phyloP scores from a whole-genome alignment of 1,140 invertebrate species.

The Cryptotermes secundus region DNA sequence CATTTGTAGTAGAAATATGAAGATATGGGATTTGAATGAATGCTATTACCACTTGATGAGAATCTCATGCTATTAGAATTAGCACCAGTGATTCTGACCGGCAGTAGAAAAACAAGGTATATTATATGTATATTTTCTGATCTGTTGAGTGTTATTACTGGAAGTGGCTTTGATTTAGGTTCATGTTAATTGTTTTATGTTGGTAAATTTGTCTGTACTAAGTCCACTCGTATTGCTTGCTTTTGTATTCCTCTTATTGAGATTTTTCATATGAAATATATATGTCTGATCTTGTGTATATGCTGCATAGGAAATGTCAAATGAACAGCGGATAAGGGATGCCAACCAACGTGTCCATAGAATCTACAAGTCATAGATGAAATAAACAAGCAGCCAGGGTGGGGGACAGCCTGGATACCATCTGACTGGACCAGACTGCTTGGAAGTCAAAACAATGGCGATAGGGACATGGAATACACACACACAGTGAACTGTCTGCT shows the following conservation, averaged over 20 bases:
- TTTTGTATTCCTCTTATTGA: conserved; percentile 4
- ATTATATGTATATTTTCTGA: background rate
- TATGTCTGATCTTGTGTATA: conserved; percentile 13
- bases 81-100: background rate
- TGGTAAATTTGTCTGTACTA: background rate
- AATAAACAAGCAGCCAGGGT: background rate
- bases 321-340: conserved; percentile 23
- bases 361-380: conserved; percentile 21
- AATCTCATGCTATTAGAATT: background rate
- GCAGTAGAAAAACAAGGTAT: background rate
- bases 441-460: background rate
- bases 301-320: conserved; percentile 29
- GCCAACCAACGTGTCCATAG: conserved; percentile 20
- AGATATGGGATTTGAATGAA: background rate
- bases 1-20: background rate
- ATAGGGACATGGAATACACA: background rate
- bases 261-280: background rate
- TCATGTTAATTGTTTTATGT: conserved; percentile 3
- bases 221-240: background rate
- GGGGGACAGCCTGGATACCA: background rate
- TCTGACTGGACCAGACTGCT: background rate
- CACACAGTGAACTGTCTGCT: too few species aligned
- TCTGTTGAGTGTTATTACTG: background rate
- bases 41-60: background rate
- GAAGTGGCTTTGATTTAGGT: conserved; percentile 16